These are phyloP conservation scores for Choristoneura fumiferana DNA, from an alignment of 1,140 invertebrate species.

Conservation along the genomic window DNA sequence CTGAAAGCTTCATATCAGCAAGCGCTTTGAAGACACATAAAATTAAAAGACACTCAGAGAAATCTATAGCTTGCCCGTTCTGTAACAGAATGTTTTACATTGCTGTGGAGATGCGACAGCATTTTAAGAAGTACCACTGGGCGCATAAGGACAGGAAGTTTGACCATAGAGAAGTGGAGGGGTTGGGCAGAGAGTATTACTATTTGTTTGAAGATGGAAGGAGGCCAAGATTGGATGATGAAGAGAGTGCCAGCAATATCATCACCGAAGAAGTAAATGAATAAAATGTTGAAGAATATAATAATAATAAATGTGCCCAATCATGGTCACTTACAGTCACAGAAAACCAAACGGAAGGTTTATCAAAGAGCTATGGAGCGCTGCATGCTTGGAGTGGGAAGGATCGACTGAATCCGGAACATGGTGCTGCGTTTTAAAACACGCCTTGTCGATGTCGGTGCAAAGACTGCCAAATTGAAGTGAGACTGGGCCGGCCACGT, in stretches of 20 bases:
- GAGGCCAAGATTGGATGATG: conserved; percentile 28
- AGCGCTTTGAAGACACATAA: conserved; percentile 40
- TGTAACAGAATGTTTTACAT: conserved; percentile 38
- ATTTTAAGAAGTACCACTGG: conserved; percentile 43
- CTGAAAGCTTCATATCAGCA: conserved; percentile 41
- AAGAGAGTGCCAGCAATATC: background rate
- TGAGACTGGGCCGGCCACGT: no score
- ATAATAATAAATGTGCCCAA: no score
- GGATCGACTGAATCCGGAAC: no score
- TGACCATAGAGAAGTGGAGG: conserved; percentile 32
- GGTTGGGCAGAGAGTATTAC: conserved; percentile 28
- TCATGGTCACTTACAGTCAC: no score
- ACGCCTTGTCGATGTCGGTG: no score
- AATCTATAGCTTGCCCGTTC: conserved; percentile 31
- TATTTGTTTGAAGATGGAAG: conserved; percentile 39
- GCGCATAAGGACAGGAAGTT: conserved; percentile 33
- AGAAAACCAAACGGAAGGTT: no score
- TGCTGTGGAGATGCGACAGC: conserved; percentile 33
- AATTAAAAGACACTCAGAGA: conserved; percentile 37
- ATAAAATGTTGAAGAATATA: no score
- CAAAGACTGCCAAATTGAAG: no score
- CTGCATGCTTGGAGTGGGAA: no score
- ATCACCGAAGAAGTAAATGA: background rate
- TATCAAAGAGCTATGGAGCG: no score
- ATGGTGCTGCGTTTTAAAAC: no score